Evolutionary conservation across 2,888 invertebrate genomes (phyloP).

Genomic region (Oscheius onirici): DNA sequence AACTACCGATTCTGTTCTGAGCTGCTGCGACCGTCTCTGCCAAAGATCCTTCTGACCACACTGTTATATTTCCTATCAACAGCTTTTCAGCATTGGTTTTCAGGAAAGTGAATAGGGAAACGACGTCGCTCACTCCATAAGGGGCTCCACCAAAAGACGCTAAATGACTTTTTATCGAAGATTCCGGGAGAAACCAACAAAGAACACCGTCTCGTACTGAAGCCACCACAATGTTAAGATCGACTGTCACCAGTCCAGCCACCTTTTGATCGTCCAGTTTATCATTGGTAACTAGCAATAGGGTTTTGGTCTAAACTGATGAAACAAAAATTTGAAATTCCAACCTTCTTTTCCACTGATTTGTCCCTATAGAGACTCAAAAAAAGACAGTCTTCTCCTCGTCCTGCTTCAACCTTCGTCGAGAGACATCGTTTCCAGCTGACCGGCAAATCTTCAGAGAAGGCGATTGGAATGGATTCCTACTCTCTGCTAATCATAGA

Average conservation of each 20-base stretch:
- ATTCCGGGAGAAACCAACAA: background rate
- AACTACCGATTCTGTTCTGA: conserved; percentile 21
- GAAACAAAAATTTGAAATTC: background rate
- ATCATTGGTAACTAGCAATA: conserved; percentile 34
- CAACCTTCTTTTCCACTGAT: conserved; percentile 26
- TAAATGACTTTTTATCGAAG: background rate
- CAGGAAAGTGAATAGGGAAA: conserved; percentile 26
- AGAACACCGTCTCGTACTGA: conserved; percentile 32
- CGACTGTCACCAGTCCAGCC: background rate
- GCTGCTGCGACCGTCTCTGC: conserved; percentile 33
- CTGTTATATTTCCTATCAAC: conserved; percentile 23
- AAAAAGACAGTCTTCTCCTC: conserved; percentile 34
- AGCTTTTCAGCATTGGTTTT: conserved; percentile 10
- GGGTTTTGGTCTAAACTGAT: conserved; percentile 18
- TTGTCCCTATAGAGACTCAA: conserved; percentile 26
- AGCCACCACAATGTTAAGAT: conserved; percentile 32
- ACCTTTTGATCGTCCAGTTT: conserved; percentile 21
- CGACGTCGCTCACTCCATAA: conserved; percentile 31
- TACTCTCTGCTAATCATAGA: background rate
- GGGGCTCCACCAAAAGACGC: conserved; percentile 27
- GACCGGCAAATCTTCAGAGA: background rate
- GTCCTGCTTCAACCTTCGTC: background rate
- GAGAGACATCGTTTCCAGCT: conserved; percentile 18
- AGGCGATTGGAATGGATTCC: conserved; percentile 8
- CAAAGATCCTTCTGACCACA: conserved; percentile 28